Base-by-base conservation (phyloP, 2,113 vertebrate genomes). In the Murina feae region DNA sequence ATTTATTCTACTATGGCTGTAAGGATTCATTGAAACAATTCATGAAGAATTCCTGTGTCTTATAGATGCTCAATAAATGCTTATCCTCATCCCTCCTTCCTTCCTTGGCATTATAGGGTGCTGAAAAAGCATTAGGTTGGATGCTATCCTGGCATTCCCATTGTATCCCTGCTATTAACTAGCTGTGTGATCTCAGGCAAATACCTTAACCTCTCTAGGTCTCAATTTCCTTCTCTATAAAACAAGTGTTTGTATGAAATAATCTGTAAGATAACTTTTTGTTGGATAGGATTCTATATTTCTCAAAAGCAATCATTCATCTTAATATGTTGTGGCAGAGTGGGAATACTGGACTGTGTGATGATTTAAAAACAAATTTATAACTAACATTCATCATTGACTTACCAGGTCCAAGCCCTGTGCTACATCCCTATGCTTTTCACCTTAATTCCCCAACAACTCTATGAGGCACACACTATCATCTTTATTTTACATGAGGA, bases 311-410 rank as follows among this genome's bases (percentile, higher is more conserved):
- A 51, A 39, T 87, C 32, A 76, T 58, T 85, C 14, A 92, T 87
- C 51, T 84, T 88, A 20, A 35, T 83, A 72, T 13, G 35, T 35
- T 42, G 13, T 74, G 18, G 51, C 63, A 85, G 32, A 81, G 11
- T 42, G 28, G 28, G 3, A 39, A 37, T 66, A 44, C 75, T 69
- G 63, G 42, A 80, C 0, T 42, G 2, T 68, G 23, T 30, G 71
- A 89, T 78, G 49, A 93, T 89, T 86, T 83, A 65, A 79, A 93
- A 92, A 42, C 58, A 78, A 69, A 83, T 91, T 37, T 65, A 65
- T 55, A 82, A 32, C 58, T 90, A 80, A 82, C 18, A 39, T 89
- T 71, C 3, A n/a, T 82, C n/a, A 89, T 68, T 44, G 44, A 76
- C 14, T 86, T 55, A 9, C 9, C 18, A 47, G 30, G 18, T 20